Conservation (phyloP, 2,888 invertebrate genomes). For the Pyrochroa serraticornis region DNA sequence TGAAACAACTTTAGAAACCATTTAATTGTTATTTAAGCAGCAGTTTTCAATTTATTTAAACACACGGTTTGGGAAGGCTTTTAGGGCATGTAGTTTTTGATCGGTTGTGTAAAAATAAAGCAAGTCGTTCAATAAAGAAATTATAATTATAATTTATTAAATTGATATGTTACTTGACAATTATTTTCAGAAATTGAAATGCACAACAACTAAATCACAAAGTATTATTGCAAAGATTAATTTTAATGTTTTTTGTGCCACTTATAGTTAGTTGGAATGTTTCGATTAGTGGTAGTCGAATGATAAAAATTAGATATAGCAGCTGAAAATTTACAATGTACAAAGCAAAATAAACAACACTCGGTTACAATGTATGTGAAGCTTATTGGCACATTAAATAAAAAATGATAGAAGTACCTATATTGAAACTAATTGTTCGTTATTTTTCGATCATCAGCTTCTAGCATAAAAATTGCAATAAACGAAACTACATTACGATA, state of each 20-base stretch:
- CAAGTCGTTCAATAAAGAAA: conserved; percentile 8
- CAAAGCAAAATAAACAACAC: conserved; percentile 17
- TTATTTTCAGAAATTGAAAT: conserved; percentile 37
- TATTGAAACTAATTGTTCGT: conserved; percentile 11
- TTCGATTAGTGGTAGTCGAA: conserved; percentile 17
- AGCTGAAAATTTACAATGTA: conserved; percentile 18
- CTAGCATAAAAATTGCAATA: conserved; percentile 14
- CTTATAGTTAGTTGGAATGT: conserved; percentile 41
- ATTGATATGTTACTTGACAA: conserved; percentile 43
- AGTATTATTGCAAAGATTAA: conserved; percentile 36
- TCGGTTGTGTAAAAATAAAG: background rate
- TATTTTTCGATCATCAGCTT: conserved; percentile 13
- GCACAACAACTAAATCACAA: conserved; percentile 41
- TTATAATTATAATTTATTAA: conserved; percentile 20
- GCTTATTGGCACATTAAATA: conserved; percentile 40
- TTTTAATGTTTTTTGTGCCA: conserved; percentile 36
- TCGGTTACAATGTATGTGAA: conserved; percentile 26
- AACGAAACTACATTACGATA: conserved; percentile 8
- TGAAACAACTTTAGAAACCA: too few relatives aligned
- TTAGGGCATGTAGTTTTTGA: too few relatives aligned
- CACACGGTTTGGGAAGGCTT: too few relatives aligned
- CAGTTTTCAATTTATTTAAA: too few relatives aligned
- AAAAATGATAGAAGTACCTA: conserved; percentile 17
- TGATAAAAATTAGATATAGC: conserved; percentile 6
- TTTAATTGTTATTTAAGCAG: too few relatives aligned